Conservation (phyloP, 2,113 vertebrate genomes). For the Pitta sordida region DNA sequence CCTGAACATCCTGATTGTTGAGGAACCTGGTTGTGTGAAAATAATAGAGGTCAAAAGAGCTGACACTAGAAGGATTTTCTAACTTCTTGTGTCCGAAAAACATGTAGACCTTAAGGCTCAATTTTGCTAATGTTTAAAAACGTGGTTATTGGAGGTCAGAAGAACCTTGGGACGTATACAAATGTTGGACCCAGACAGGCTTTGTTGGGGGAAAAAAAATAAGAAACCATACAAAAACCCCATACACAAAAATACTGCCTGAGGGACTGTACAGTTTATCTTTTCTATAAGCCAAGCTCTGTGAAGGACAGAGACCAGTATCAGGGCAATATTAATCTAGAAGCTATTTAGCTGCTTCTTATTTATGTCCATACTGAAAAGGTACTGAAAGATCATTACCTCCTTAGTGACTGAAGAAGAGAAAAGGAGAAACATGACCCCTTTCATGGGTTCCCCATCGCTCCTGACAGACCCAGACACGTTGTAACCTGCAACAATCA, state of each 20-base stretch:
- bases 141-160: background rate
- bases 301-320: background rate
- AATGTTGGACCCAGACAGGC: background rate
- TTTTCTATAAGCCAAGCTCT: background rate
- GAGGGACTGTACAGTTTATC: background rate
- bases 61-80: background rate
- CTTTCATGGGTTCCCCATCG: conserved; percentile 97
- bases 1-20: background rate
- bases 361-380: background rate
- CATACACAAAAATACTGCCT: background rate
- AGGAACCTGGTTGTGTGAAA: background rate
- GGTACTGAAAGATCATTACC: conserved; percentile 66
- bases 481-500: conserved; percentile 92
- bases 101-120: background rate
- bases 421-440: conserved; percentile 94
- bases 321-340: background rate
- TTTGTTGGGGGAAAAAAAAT: background rate
- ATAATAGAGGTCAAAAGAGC: background rate
- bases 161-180: background rate
- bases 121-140: background rate
- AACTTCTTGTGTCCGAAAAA: background rate
- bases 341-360: background rate
- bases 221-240: background rate
- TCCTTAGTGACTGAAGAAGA: conserved; percentile 83
- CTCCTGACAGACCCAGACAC: conserved; percentile 93